These are phyloP conservation scores for Aradophagus sp. DNA, from an alignment of 1,140 invertebrate species.

Conservation along the genomic window DNA sequence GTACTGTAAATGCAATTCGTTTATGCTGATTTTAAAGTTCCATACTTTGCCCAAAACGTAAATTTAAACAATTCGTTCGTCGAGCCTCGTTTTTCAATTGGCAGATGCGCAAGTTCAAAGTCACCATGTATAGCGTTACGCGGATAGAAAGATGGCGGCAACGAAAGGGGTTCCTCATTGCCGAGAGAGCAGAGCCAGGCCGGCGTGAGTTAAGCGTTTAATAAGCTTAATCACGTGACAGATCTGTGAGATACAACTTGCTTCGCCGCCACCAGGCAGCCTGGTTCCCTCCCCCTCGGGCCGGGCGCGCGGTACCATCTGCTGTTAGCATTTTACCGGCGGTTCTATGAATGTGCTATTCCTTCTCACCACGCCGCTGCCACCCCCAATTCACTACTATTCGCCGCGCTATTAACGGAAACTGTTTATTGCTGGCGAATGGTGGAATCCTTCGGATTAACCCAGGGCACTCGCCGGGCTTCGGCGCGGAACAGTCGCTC, in stretches of 20 bases:
- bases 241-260: conserved; percentile 75
- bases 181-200: conserved; percentile 55
- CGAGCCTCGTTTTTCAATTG: too few relatives aligned
- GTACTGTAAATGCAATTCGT: too few relatives aligned
- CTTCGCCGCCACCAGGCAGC: conserved; percentile 68
- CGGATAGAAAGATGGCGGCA: conserved; percentile 40
- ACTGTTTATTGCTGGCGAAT: conserved; percentile 71
- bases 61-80: too few relatives aligned
- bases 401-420: conserved; percentile 69
- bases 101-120: too few relatives aligned
- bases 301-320: conserved; percentile 67
- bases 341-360: conserved; percentile 69
- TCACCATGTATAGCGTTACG: conserved; percentile 44
- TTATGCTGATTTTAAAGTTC: too few relatives aligned
- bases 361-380: conserved; percentile 54
- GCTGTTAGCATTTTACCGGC: conserved; percentile 74
- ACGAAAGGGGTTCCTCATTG: conserved; percentile 26
- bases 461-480: conserved; percentile 42
- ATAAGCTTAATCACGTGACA: conserved; percentile 76
- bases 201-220: conserved; percentile 74
- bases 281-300: conserved; percentile 53
- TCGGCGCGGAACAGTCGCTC: conserved; percentile 9
- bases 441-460: conserved; percentile 64
- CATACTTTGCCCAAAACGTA: too few relatives aligned
- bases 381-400: conserved; percentile 55